Percentiles rank a stretch among this genome's conserved stretches.
These are phyloP conservation scores for Triplophysa tibetana DNA, from an alignment of 2,113 vertebrate species.

Conservation along the genomic window DNA sequence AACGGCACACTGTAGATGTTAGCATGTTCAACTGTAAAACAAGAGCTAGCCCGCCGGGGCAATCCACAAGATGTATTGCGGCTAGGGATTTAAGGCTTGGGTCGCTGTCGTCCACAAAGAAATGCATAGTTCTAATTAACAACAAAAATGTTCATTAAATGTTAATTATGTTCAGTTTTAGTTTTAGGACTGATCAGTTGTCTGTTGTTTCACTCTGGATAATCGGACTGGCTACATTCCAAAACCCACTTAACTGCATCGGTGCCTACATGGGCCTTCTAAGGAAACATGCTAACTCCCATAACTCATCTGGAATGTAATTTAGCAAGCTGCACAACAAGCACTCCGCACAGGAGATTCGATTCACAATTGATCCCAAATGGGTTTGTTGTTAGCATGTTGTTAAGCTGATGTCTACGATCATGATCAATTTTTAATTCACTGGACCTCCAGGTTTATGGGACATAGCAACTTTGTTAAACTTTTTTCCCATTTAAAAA, in stretches of 20 bases:
- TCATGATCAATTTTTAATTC: no score
- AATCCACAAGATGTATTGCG: constrained; percentile 11
- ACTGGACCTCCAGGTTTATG: no score
- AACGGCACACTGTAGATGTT: constrained; percentile 30
- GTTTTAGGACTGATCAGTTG: constrained; percentile 16
- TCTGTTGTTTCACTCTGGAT: background rate
- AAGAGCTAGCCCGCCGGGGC: background rate
- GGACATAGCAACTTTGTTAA: no score
- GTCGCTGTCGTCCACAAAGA: background rate
- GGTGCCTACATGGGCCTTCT: background rate
- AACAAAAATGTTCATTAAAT: constrained; percentile 12
- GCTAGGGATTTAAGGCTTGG: background rate
- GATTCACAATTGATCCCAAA: no score
- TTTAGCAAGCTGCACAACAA: no score
- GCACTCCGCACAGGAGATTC: no score
- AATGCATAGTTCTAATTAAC: constrained; percentile 6
- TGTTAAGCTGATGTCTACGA: no score
- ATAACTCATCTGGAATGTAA: no score
- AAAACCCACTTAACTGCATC: background rate
- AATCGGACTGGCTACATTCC: background rate
- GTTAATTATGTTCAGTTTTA: constrained; percentile 24
- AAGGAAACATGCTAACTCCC: background rate
- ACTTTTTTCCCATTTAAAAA: no score
- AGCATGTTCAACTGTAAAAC: background rate
- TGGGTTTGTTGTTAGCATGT: no score